These are phyloP conservation scores for Adineta ricciae DNA, from an alignment of 2,888 invertebrate species.

Conservation along the genomic window DNA sequence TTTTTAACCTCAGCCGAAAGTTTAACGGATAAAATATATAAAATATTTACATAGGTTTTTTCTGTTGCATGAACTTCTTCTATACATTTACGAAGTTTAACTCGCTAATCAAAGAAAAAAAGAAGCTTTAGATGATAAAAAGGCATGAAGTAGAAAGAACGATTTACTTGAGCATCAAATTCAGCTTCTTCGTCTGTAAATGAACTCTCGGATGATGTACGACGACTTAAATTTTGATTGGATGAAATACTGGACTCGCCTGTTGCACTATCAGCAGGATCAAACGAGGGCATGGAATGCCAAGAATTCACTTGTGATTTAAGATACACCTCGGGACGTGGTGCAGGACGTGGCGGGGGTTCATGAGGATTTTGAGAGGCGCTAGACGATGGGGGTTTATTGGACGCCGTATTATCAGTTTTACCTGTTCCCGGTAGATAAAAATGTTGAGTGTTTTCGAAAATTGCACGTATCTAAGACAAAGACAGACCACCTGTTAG, in stretches of 20 bases:
- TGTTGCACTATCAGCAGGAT: not conserved
- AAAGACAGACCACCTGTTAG: not conserved
- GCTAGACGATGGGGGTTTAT: not conserved
- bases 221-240: not conserved
- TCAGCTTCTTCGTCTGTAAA: not conserved
- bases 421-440: not conserved
- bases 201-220: not conserved
- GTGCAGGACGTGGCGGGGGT: not conserved
- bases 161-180: not conserved
- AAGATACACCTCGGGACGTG: not conserved
- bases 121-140: not conserved
- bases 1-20: not conserved
- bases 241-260: not conserved
- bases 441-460: not conserved
- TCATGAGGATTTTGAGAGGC: not conserved
- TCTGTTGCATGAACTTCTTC: not conserved
- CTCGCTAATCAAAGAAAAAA: not conserved
- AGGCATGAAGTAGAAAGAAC: not conserved
- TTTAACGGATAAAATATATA: not conserved
- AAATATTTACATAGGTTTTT: slow-evolving; percentile 16
- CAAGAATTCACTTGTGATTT: not conserved
- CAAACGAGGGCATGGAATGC: not conserved
- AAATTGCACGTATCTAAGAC: not conserved
- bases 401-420: not conserved
- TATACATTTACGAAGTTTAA: not conserved